Evolutionary conservation across 2,113 vertebrate species (phyloP).

Genomic region (Hirundichthys speculiger): DNA sequence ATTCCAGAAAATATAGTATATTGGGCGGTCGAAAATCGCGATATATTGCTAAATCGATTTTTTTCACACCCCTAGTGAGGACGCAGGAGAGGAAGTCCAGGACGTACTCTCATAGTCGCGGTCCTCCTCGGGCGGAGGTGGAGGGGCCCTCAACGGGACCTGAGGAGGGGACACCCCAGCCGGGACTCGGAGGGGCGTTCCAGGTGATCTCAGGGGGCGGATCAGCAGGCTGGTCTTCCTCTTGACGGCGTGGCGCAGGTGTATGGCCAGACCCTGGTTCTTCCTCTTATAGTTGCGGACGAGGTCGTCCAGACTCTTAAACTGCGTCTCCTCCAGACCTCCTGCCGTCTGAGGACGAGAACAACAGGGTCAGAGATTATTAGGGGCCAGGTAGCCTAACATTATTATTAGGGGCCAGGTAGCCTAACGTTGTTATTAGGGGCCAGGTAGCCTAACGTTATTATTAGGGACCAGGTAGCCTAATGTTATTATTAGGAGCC

Average conservation of each 20-base stretch:
- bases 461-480: too few relatives aligned
- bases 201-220: rapidly evolving
- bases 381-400: too few relatives aligned
- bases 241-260: conserved; percentile 78
- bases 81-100: too few relatives aligned
- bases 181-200: not conserved
- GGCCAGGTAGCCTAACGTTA: too few relatives aligned
- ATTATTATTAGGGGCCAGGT: too few relatives aligned
- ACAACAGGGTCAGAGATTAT: too few relatives aligned
- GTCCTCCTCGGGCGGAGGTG: rapidly evolving
- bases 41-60: too few relatives aligned
- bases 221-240: conserved; percentile 26
- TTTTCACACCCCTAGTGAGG: too few relatives aligned
- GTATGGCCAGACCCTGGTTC: conserved; percentile 81
- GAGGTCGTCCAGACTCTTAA: conserved; percentile 83
- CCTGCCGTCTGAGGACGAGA: conserved; percentile 72
- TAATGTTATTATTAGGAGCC: too few relatives aligned
- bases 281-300: conserved; percentile 80
- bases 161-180: rapidly evolving
- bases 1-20: too few relatives aligned
- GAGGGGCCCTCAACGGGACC: rapidly evolving
- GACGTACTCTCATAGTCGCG: conserved; percentile 24
- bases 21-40: too few relatives aligned
- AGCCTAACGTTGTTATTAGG: too few relatives aligned
- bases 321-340: conserved; percentile 63